A percentile compares a stretch with the other conserved stretches of the same genome.
These are phyloP conservation scores for Dreissena polymorpha DNA, from an alignment of 1,140 invertebrate species.

Conservation along the genomic window DNA sequence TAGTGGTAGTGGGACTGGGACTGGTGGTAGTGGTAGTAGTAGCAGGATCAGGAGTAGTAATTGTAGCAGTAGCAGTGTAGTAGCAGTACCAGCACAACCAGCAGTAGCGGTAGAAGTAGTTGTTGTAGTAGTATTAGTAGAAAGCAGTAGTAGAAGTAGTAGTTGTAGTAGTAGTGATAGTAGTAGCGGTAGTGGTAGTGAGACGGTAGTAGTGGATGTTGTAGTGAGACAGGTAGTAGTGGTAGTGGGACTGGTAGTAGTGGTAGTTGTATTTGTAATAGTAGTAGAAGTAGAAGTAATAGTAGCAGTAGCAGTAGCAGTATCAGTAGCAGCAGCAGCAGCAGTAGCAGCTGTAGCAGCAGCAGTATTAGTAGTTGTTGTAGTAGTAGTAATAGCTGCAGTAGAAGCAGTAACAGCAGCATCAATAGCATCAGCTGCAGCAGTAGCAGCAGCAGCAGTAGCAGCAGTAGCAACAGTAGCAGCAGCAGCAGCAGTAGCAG, in stretches of 20 bases:
- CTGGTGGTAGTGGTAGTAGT: background rate
- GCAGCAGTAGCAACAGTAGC: conserved; percentile 32
- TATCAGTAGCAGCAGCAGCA: conserved; percentile 12
- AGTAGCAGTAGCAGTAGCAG: conserved; percentile 21
- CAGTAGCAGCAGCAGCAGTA: conserved; percentile 42
- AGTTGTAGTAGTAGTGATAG: conserved; percentile 21
- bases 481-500: conserved; percentile 7
- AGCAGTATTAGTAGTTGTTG: conserved; percentile 29
- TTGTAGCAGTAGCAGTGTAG: too few species aligned
- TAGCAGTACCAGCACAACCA: too few species aligned
- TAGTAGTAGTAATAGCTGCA: conserved; percentile 29
- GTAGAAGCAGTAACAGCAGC: conserved; percentile 11
- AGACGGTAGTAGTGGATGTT: conserved; percentile 51
- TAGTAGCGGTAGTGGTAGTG: conserved; percentile 50
- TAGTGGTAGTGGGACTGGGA: background rate
- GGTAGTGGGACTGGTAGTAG: background rate
- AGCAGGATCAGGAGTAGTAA: too few species aligned
- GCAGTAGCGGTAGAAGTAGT: too few species aligned
- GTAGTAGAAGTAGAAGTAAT: conserved; percentile 16
- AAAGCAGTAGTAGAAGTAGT: conserved; percentile 24
- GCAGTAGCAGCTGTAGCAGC: conserved; percentile 20
- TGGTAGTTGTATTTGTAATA: conserved; percentile 22
- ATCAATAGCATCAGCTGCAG: conserved; percentile 39
- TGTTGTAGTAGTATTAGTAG: too few species aligned
- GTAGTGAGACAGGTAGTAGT: conserved; percentile 21